Percentiles rank a stretch among this genome's conserved stretches.
Conservation (phyloP, 2,888 invertebrate species). For the Amphiduros pacificus region DNA sequence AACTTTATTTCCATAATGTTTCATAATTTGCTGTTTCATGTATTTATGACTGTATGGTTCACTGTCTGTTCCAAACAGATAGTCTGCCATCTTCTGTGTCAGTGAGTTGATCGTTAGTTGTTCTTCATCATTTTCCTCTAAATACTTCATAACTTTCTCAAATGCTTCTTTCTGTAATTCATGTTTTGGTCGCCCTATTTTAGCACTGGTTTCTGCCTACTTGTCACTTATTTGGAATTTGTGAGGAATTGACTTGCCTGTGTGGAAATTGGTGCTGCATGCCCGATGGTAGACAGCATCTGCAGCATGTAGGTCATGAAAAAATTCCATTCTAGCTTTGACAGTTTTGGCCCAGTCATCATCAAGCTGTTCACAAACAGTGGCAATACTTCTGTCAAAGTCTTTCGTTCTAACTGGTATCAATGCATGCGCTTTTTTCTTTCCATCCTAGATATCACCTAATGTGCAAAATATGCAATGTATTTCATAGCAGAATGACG, state of each 20-base stretch:
- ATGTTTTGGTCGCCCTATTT: background rate
- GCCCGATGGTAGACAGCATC: constrained; percentile 13
- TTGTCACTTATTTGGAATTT: background rate
- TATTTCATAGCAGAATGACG: too few species aligned
- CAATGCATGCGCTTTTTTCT: too few species aligned
- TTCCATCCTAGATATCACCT: too few species aligned
- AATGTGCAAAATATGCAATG: too few species aligned
- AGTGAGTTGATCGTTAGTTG: constrained; percentile 7
- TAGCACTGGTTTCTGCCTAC: background rate
- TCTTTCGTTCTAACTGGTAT: too few species aligned
- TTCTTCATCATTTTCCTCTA: constrained; percentile 16
- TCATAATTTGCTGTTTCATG: constrained; percentile 29
- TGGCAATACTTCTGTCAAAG: too few species aligned
- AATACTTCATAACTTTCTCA: background rate
- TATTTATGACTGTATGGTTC: constrained; percentile 17
- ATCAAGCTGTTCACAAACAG: too few species aligned
- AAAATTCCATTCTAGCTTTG: background rate
- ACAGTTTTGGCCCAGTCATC: background rate
- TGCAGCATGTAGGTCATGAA: constrained; percentile 8
- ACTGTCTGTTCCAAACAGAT: background rate
- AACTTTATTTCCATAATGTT: constrained; percentile 31
- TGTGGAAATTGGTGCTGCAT: constrained; percentile 13
- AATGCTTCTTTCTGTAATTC: constrained; percentile 4
- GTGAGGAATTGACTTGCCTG: background rate
- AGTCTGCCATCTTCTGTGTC: background rate